phyloP scores from a whole-genome alignment of 2,888 invertebrate genomes.

The Hydroisotoma schaefferi region DNA sequence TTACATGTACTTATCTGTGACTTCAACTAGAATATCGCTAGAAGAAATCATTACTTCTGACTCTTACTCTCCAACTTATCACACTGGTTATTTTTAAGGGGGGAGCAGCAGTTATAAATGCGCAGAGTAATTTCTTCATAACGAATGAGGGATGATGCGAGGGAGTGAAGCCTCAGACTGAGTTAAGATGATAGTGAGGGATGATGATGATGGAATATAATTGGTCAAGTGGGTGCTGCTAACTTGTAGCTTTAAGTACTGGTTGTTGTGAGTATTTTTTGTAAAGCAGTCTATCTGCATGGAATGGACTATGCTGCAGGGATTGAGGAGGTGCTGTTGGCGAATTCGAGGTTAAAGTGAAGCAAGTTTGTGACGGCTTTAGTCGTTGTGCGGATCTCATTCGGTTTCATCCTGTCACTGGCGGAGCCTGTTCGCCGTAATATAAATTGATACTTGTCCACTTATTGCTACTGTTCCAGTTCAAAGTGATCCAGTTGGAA shows the following conservation, averaged over 20 bases:
- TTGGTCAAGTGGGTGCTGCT: conserved; percentile 33
- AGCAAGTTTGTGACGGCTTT: conserved; percentile 13
- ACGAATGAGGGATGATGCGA: no score
- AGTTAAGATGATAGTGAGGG: no score
- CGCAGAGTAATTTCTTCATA: no score
- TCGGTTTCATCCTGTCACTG: conserved; percentile 25
- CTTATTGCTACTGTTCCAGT: not conserved
- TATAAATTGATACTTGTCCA: conserved; percentile 2
- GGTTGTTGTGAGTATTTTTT: not conserved
- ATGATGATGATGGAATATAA: conserved; percentile 31
- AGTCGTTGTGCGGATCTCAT: conserved; percentile 18
- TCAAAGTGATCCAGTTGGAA: not conserved
- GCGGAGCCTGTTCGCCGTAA: conserved; percentile 9
- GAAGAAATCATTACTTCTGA: no score
- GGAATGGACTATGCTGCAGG: not conserved
- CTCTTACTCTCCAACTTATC: no score
- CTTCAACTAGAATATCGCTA: no score
- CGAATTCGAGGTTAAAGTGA: conserved; percentile 26
- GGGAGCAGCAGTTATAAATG: no score
- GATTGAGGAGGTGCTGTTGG: conserved; percentile 16
- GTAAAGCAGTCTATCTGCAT: no score
- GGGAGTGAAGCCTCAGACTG: no score
- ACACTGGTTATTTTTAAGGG: no score
- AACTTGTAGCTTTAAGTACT: no score
- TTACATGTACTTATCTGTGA: no score